Evolutionary conservation across 2,113 vertebrate genomes (phyloP), one percentile per base, ranked within the genome.

Genomic region (Columbina picui): DNA sequence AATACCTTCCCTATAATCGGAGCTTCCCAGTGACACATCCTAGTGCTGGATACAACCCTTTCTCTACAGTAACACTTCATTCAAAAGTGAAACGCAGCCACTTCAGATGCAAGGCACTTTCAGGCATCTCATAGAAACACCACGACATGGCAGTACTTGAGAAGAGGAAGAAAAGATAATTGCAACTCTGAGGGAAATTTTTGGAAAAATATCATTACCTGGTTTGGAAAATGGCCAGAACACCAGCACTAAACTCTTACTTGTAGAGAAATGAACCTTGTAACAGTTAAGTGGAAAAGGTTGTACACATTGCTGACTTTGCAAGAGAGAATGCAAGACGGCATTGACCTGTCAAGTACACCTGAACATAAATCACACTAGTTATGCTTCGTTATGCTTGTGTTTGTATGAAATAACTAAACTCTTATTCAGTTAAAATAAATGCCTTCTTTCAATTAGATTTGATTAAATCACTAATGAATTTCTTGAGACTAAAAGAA

Each of bases 191-290:
- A 56, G 49, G 43, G 49, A 88, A 92, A 49, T 45, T 84, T 88
- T 90, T 68, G 43, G 84, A 86, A 84, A 57, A 75, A 57, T 41
- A 49, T 73, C 68, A 96, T 93, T 82, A 92, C 60, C 53, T 89
- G 49, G 30, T 32, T 83, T 93, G 93, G 81, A 94, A 86, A 16
- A 23, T 2, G 0, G 91, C 57, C 88, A 94, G 69, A 84, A 78
- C 26, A 73, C 19, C 39, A 60, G 55, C 52, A 74, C 64, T 68
- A 78, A 76, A 76, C 29, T 85, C 81, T 60, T 29, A 34, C 30
- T 79, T 68, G 21, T 60, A 45, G 32, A 32, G 27, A 82, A 82
- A 78, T 8, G 3, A 77, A 67, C 41, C n/a, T 86, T 7, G 13
- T 90, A 69, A 49, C 49, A 45, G 49, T 76, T 64, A 83, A 83